Percentiles rank a stretch among this genome's conserved stretches.
Conservation (phyloP, 2,888 invertebrate genomes). For the Glaucopsyche alexis region DNA sequence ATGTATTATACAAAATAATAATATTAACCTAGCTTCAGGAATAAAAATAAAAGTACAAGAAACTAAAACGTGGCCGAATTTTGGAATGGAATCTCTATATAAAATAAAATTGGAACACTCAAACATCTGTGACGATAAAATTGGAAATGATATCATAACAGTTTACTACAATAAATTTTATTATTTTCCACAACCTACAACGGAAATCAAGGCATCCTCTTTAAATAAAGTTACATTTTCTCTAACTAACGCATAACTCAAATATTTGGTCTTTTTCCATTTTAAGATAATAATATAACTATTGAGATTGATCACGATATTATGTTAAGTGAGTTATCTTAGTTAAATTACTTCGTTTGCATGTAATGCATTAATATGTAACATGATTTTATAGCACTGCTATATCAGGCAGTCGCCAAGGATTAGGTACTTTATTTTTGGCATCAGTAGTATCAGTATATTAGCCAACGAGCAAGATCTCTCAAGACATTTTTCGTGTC, state of each 20-base stretch:
- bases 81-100: neutral
- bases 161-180: too few relatives aligned
- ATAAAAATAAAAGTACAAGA: neutral
- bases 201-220: too few relatives aligned
- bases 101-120: slow-evolving; percentile 13
- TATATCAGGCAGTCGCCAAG: neutral
- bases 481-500: slow-evolving; percentile 28
- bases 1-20: neutral
- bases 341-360: neutral
- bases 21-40: neutral
- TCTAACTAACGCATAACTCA: too few relatives aligned
- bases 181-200: too few relatives aligned
- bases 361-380: neutral
- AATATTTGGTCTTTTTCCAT: too few relatives aligned
- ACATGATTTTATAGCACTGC: neutral
- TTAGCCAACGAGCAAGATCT: slow-evolving; percentile 39
- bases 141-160: neutral
- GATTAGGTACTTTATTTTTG: slow-evolving; percentile 30
- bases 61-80: neutral
- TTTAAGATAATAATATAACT: too few relatives aligned
- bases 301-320: too few relatives aligned
- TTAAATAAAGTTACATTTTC: too few relatives aligned
- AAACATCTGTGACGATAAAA: slow-evolving; percentile 16
- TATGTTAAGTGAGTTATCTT: too few relatives aligned
- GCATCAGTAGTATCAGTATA: slow-evolving; percentile 25